Evolutionary conservation across 2,888 invertebrate genomes (phyloP).

Genomic region (Rhopalosiphum nymphaeae): DNA sequence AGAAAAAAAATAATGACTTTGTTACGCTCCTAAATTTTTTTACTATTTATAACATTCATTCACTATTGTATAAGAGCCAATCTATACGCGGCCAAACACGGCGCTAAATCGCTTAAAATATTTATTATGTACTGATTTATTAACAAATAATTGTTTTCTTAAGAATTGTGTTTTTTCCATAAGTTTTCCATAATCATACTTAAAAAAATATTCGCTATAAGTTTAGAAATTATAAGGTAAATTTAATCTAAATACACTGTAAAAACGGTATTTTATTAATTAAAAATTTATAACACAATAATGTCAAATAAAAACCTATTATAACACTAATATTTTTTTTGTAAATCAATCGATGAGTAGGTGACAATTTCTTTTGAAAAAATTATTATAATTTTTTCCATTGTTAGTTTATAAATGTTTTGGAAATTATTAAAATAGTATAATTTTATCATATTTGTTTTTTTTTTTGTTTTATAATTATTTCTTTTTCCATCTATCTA

Average conservation of each 20-base stretch:
- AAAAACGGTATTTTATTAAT: background rate
- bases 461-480: background rate
- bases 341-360: background rate
- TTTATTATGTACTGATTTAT: constrained; percentile 4
- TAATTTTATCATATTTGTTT: background rate
- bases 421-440: background rate
- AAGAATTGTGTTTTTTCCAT: background rate
- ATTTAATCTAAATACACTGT: background rate
- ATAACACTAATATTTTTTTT: background rate
- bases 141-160: background rate
- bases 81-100: constrained; percentile 32
- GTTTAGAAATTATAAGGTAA: background rate
- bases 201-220: background rate
- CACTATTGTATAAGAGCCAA: constrained; percentile 24
- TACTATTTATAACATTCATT: constrained; percentile 12
- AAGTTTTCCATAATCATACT: background rate
- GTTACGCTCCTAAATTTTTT: constrained; percentile 18
- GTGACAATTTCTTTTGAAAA: background rate
- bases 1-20: background rate
- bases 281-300: background rate
- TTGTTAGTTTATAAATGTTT: background rate
- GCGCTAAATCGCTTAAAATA: background rate
- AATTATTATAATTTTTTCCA: background rate
- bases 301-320: background rate
- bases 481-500: background rate